Percentiles rank a stretch among this genome's conserved stretches.
These are phyloP conservation scores for Cisticola juncidis DNA, from an alignment of 2,113 vertebrate genomes.

Conservation along the genomic window DNA sequence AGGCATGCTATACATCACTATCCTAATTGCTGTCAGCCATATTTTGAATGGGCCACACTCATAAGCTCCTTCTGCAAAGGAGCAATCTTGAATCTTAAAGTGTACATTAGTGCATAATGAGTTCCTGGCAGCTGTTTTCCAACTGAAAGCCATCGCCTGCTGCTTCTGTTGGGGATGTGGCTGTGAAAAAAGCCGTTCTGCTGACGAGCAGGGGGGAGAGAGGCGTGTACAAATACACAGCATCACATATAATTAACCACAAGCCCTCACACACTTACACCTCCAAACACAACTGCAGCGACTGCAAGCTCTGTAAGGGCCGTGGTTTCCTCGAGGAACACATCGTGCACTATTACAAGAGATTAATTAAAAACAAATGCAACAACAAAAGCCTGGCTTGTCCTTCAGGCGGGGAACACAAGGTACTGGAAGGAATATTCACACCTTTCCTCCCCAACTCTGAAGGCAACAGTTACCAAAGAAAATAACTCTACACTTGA, in stretches of 20 bases:
- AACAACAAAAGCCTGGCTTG: neutral
- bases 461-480: neutral
- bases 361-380: neutral
- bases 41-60: neutral
- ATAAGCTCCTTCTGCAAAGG: neutral
- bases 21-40: neutral
- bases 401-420: neutral
- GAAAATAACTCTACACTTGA: neutral
- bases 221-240: neutral
- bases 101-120: neutral
- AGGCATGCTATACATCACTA: neutral
- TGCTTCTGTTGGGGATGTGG: slow-evolving; percentile 10
- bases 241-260: neutral
- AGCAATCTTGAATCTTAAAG: neutral
- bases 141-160: neutral
- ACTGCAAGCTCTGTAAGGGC: neutral
- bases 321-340: neutral
- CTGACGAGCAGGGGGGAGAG: neutral
- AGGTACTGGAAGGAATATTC: too few species aligned
- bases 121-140: slow-evolving; percentile 6
- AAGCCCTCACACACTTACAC: neutral
- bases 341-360: neutral
- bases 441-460: neutral
- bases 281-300: neutral
- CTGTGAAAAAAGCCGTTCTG: neutral